These are phyloP conservation scores for Anoplius nigerrimus DNA, from an alignment of 2,888 invertebrate genomes.

Conservation along the genomic window DNA sequence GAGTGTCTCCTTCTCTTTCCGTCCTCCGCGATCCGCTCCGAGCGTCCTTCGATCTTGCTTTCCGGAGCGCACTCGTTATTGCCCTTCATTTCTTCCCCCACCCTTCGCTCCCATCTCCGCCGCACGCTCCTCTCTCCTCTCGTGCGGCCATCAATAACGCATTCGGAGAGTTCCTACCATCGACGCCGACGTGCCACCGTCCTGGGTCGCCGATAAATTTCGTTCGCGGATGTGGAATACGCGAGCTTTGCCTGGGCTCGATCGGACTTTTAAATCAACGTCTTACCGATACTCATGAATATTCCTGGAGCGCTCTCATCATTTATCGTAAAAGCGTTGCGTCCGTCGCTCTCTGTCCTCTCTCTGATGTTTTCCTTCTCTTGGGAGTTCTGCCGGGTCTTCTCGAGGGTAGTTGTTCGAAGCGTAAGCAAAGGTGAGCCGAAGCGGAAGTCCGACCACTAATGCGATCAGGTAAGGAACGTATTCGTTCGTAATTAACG, in stretches of 20 bases:
- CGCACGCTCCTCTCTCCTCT: constrained; percentile 17
- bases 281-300: too few relatives aligned
- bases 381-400: too few relatives aligned
- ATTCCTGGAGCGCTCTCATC: too few relatives aligned
- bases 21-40: not conserved
- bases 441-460: too few relatives aligned
- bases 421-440: too few relatives aligned
- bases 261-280: too few relatives aligned
- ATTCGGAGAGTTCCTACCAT: constrained; percentile 35
- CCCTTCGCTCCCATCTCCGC: constrained; percentile 32
- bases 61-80: constrained; percentile 5
- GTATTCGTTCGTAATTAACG: too few relatives aligned
- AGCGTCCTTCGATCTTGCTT: not conserved
- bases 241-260: not conserved
- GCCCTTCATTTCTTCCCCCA: constrained; percentile 12
- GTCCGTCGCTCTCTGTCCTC: too few relatives aligned
- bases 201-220: constrained; percentile 44
- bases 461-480: too few relatives aligned
- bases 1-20: constrained; percentile 18
- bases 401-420: too few relatives aligned
- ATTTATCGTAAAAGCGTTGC: too few relatives aligned
- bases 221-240: constrained; percentile 40
- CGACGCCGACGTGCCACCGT: constrained; percentile 45
- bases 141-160: constrained; percentile 19
- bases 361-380: too few relatives aligned